Base-by-base conservation (phyloP, 1,140 invertebrate species). In the Battus philenor region DNA sequence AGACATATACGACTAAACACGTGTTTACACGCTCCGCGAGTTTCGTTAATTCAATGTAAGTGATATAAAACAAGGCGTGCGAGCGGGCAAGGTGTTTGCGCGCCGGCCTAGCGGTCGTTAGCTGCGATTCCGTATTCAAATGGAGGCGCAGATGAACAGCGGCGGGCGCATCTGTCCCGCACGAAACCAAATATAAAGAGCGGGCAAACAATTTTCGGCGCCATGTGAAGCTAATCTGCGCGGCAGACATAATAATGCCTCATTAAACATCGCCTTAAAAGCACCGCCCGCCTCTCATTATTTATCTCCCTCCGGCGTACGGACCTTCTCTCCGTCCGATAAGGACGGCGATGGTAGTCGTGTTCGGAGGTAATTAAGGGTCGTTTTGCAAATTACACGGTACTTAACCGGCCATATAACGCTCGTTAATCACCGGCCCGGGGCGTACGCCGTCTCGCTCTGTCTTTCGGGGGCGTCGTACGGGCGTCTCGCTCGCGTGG, bases 311-410 rank as follows among this genome's bases (percentile, higher is more conserved):
- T 81, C 70, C 16, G 51, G 34, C 69, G 11, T 24, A 34, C 27
- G 26, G 27, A 13, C 44, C 53, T 30, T 44, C 51, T 32, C 30
- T 8, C 17, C 20, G 54, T 7, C 46, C 54, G 71, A 82, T 68
- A 76, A 69, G 66, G 77, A 80, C 54, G 57, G 67, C 49, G 55
- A 68, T 67, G 70, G 78, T 76, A 81, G 74, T 72, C 67, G 56
- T 73, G 75, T 78, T 79, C 74, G 61, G 66, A 69, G 80, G 80
- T 86, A 87, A 87, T 87, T 86, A 87, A 86, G 86, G 80, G 71
- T 86, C 83, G 86, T 86, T 87, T 87, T 87, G 86, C 86, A 87
- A 86, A 87, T 87, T 87, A 87, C 86, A 87, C 78, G 86, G 86
- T 86, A 87, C 86, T 87, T 87, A 87, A 86, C 82, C 83, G 83